Conservation (phyloP, 1,140 invertebrate species). For the Zaprionus lachaisei region DNA sequence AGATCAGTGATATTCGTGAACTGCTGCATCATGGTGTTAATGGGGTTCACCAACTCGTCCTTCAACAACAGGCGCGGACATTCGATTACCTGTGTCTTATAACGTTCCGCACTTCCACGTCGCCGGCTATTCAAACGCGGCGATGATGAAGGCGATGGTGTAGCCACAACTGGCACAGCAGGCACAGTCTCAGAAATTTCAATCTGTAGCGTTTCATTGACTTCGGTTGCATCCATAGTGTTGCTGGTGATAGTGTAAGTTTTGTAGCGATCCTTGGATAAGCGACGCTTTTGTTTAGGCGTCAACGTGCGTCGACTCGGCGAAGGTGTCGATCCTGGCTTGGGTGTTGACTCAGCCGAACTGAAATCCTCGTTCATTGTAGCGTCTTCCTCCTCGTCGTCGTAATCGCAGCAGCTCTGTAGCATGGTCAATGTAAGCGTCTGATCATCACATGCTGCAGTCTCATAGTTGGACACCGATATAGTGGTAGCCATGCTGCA, state of each 20-base stretch:
- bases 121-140: constrained; percentile 56
- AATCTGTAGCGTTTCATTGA: constrained; percentile 79
- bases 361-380: constrained; percentile 85
- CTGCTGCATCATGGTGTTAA: constrained; percentile 72
- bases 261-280: constrained; percentile 90
- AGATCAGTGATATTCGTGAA: constrained; percentile 72
- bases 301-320: constrained; percentile 86
- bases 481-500: constrained; percentile 77
- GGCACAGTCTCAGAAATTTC: constrained; percentile 62
- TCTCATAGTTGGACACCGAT: constrained; percentile 81
- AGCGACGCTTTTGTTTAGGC: constrained; percentile 90
- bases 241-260: constrained; percentile 90
- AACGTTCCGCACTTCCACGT: constrained; percentile 70
- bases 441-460: constrained; percentile 85
- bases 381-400: constrained; percentile 83
- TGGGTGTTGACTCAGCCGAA: constrained; percentile 90
- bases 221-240: constrained; percentile 61
- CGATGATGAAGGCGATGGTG: constrained; percentile 29
- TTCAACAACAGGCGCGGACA: constrained; percentile 56
- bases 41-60: constrained; percentile 85
- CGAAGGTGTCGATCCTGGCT: constrained; percentile 84
- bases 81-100: constrained; percentile 77
- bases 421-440: constrained; percentile 84
- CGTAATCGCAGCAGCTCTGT: constrained; percentile 80
- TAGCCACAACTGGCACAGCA: background rate